Evolutionary conservation across 2,797 vertebrate species (phyloP).

Genomic region (Lophius americanus): DNA sequence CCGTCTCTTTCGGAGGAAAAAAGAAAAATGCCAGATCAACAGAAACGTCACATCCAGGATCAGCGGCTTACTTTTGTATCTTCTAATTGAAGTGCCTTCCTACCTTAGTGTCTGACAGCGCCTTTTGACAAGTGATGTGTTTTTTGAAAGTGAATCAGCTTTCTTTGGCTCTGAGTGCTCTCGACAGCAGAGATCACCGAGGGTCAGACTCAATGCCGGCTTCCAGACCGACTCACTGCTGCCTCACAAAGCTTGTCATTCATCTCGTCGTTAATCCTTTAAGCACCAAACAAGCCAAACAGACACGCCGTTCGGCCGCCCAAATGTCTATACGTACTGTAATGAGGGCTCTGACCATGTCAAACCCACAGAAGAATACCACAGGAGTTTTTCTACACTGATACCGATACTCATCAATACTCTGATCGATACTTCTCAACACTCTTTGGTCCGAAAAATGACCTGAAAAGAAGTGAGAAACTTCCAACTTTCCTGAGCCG

Average conservation of each 20-base stretch:
- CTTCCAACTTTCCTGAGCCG: too few relatives aligned
- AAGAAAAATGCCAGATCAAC: slow-evolving; percentile 74
- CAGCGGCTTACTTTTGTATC: slow-evolving; percentile 67
- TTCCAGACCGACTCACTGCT: slow-evolving; percentile 67
- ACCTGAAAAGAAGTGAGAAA: too few relatives aligned
- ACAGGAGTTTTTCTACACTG: not conserved
- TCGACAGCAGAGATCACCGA: slow-evolving; percentile 78
- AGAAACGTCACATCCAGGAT: slow-evolving; percentile 78
- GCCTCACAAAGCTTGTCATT: slow-evolving; percentile 77
- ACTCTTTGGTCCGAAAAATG: too few relatives aligned
- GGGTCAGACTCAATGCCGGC: slow-evolving; percentile 77
- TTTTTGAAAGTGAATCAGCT: slow-evolving; percentile 79
- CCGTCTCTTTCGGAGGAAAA: slow-evolving; percentile 38
- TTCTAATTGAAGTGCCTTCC: slow-evolving; percentile 81
- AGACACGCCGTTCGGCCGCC: slow-evolving; percentile 9
- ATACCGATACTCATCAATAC: too few relatives aligned
- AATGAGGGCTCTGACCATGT: not conserved
- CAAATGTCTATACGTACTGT: not conserved
- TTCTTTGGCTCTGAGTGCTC: slow-evolving; percentile 76
- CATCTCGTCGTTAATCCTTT: slow-evolving; percentile 60
- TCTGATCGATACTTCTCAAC: too few relatives aligned
- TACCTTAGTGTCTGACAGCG: slow-evolving; percentile 77
- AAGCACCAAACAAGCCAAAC: slow-evolving; percentile 23
- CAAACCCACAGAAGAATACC: not conserved
- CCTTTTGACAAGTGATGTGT: slow-evolving; percentile 80